Percentiles rank a stretch among this genome's conserved stretches.
Evolutionary conservation across 2,113 vertebrate species (phyloP).

Genomic region (Rhynchopsitta pachyrhyncha): DNA sequence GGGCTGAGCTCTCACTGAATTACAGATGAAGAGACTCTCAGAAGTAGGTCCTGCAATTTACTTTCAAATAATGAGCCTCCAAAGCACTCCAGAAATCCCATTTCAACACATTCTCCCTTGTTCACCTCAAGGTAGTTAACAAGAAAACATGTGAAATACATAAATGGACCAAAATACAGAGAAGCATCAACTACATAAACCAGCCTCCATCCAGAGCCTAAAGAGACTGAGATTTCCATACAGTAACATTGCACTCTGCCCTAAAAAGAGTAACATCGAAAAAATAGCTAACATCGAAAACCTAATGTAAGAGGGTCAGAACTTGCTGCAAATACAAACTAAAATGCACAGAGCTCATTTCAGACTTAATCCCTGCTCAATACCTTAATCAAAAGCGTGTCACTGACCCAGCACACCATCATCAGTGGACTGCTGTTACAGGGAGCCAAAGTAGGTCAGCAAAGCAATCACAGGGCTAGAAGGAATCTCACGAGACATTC

Average conservation of each 20-base stretch:
- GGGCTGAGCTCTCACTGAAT: constrained; percentile 60
- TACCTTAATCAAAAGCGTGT: background rate
- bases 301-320: background rate
- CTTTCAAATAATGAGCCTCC: constrained; percentile 29
- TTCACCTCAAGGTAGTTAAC: background rate
- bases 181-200: background rate
- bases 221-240: background rate
- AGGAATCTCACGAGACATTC: background rate
- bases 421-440: background rate
- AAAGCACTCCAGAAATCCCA: background rate
- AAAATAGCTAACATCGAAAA: background rate
- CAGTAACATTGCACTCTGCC: background rate
- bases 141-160: background rate
- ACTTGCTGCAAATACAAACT: background rate
- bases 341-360: background rate
- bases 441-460: background rate
- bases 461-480: background rate
- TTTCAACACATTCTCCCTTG: background rate
- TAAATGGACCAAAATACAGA: background rate
- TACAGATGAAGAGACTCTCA: constrained; percentile 39
- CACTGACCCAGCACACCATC: background rate
- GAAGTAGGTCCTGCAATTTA: background rate
- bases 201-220: background rate
- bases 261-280: background rate
- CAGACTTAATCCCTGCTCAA: background rate